Evolutionary conservation across 2,888 invertebrate species (phyloP).

Genomic region (Heteromyza rotundicornis): DNA sequence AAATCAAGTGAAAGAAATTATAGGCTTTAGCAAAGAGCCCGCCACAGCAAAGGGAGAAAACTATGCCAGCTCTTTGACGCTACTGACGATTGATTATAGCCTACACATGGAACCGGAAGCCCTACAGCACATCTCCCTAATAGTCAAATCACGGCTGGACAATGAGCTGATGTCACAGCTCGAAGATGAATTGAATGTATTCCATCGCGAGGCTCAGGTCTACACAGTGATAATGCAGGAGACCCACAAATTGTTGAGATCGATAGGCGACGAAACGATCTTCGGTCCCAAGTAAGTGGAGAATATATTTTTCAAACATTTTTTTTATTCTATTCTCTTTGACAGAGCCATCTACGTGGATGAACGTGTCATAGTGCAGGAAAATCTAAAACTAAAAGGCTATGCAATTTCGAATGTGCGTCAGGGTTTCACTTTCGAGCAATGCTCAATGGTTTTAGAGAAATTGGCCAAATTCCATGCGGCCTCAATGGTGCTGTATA

Average conservation of each 20-base stretch:
- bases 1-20: constrained; percentile 28
- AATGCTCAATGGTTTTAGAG: constrained; percentile 62
- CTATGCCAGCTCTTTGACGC: constrained; percentile 45
- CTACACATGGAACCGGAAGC: constrained; percentile 18
- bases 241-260: constrained; percentile 34
- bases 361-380: constrained; percentile 57
- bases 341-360: constrained; percentile 43
- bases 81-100: constrained; percentile 37
- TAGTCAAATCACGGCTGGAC: constrained; percentile 45
- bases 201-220: constrained; percentile 41
- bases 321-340: constrained; percentile 3
- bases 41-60: constrained; percentile 50
- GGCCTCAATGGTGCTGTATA: constrained; percentile 63
- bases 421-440: constrained; percentile 63
- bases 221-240: constrained; percentile 40
- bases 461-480: constrained; percentile 67
- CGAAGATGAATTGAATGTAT: constrained; percentile 45
- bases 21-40: constrained; percentile 35
- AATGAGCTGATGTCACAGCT: constrained; percentile 40
- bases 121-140: constrained; percentile 32
- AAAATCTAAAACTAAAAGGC: constrained; percentile 65
- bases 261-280: constrained; percentile 37
- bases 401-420: constrained; percentile 64
- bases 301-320: neutral
- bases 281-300: constrained; percentile 45